phyloP scores from a whole-genome alignment of 2,113 vertebrate genomes.

The Sphyrna mokarran region DNA sequence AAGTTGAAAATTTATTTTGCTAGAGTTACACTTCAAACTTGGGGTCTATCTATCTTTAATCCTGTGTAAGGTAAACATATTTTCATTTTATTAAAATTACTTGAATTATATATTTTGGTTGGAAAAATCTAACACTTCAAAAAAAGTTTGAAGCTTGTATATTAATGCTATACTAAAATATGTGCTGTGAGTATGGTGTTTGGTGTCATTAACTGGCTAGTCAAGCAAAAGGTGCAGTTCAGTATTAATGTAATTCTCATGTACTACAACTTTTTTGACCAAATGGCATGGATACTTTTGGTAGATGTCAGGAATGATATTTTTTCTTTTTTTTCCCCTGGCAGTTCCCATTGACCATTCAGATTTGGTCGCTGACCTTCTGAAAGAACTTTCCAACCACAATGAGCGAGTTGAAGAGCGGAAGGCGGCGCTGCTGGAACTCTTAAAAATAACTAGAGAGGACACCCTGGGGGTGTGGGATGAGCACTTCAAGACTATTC shows the following conservation, averaged over 20 bases:
- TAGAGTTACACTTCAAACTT: background rate
- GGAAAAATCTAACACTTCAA: no score
- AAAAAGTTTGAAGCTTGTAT: background rate
- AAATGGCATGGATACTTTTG: background rate
- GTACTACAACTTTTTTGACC: background rate
- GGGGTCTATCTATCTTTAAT: background rate
- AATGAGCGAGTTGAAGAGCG: constrained; percentile 89
- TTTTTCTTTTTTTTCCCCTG: constrained; percentile 33
- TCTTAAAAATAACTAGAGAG: constrained; percentile 90
- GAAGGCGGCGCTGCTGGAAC: constrained; percentile 83
- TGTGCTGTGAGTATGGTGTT: background rate
- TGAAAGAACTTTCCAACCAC: constrained; percentile 96
- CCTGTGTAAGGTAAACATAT: background rate
- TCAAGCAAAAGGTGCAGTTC: background rate
- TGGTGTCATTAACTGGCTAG: no score
- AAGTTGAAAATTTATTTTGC: background rate
- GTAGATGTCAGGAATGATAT: background rate
- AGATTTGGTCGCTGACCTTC: constrained; percentile 88
- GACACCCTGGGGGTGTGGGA: constrained; percentile 93
- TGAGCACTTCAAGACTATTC: constrained; percentile 96
- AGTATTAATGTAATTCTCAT: background rate
- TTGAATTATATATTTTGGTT: background rate
- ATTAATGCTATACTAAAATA: background rate
- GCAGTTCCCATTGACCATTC: constrained; percentile 78
- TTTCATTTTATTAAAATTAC: background rate